Evolutionary conservation across 1,140 invertebrate species (phyloP), one percentile per base, ranked within the genome.

Genomic region (Bombus waltoni): DNA sequence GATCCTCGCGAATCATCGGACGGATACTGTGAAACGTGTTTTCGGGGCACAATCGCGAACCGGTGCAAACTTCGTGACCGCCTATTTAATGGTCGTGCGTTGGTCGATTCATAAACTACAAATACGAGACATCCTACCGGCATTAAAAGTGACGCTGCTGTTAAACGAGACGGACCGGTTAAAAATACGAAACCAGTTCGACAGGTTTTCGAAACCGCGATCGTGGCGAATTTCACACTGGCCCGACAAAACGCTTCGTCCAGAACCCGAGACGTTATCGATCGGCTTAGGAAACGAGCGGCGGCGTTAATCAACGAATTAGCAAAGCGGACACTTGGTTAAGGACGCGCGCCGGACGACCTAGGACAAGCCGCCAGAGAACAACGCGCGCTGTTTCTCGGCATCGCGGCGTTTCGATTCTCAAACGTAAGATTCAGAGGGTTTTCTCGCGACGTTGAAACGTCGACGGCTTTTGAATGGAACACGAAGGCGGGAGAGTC

Each of bases 171-270:
- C 53, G 38, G 18, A 13, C 74, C 32, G 66, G 82, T 53, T 75
- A 80, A 80, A 85, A 80, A 78, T 72, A 79, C 44, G 83, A 80
- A 85, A 85, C 83, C 68, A 59, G 83, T 85, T 57, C 40, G 44
- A 85, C 83, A 47, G 68, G 83, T 85, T 85, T 80, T 66, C 25
- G 38, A 79, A 72, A 79, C 71, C 75, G 32, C 32, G 35, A 2
- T 22, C 38, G 57, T 15, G 32, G 57, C 40, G 47, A 83, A 57
- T 83, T 77, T 83, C 73, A 77, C 62, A 15, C 18, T 2, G n/a
- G 15, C n/a, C 35, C 11, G 59, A 71, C 35, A 32, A 42, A 59
- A 71, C 53, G 53, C 1, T 28, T 28, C 66, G 32, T 9, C 8
- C 32, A 35, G 65, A 35, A 6, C 2, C 32, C 25, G 22, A 38